Percentiles rank a stretch among this genome's conserved stretches.
These are phyloP conservation scores for Aleiodes testaceus DNA, from an alignment of 2,888 invertebrate species.

Conservation along the genomic window DNA sequence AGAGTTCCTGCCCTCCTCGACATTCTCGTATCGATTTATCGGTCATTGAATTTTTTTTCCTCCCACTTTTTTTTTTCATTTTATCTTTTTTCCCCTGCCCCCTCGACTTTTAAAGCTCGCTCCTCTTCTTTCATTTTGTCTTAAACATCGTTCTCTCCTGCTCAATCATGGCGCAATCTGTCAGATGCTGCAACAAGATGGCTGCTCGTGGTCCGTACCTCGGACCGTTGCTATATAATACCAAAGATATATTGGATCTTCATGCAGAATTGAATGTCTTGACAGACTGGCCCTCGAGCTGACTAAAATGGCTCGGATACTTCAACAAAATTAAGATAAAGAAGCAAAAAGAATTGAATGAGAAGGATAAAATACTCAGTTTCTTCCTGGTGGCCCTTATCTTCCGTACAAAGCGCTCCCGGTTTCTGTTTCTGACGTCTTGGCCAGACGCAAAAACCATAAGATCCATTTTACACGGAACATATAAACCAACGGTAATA, in stretches of 20 bases:
- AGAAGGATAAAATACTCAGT: not conserved
- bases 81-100: not conserved
- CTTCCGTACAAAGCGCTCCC: not conserved
- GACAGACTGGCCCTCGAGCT: slow-evolving; percentile 32
- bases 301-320: slow-evolving; percentile 15
- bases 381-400: not conserved
- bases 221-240: not conserved
- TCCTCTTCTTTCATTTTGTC: slow-evolving; percentile 9
- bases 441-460: slow-evolving; percentile 42
- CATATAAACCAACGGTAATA: slow-evolving; percentile 12
- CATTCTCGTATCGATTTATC: slow-evolving; percentile 43
- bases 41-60: slow-evolving; percentile 33
- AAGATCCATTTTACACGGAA: slow-evolving; percentile 28
- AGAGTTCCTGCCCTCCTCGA: slow-evolving; percentile 8
- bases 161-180: slow-evolving; percentile 34
- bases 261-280: slow-evolving; percentile 26
- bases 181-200: slow-evolving; percentile 42
- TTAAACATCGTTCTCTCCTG: slow-evolving; percentile 14
- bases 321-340: slow-evolving; percentile 30
- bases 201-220: slow-evolving; percentile 26
- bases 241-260: slow-evolving; percentile 35
- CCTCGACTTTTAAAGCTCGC: slow-evolving; percentile 3
- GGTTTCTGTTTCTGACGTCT: slow-evolving; percentile 45
- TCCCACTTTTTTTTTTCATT: too few relatives aligned
- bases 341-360: not conserved